These are phyloP conservation scores for Cacatua alba DNA, from an alignment of 2,113 vertebrate genomes.

Conservation along the genomic window DNA sequence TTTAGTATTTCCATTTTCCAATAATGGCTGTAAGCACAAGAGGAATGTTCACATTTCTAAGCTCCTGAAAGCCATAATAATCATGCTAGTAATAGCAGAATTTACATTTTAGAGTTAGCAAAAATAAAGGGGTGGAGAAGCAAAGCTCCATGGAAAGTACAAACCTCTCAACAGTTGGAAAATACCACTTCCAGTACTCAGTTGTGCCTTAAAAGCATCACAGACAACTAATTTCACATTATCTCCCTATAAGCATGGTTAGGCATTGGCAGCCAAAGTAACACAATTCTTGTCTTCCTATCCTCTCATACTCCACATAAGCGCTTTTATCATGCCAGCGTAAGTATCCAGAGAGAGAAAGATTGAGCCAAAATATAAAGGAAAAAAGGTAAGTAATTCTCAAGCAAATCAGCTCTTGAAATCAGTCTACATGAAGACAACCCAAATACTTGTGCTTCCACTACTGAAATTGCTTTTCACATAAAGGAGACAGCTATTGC, in stretches of 20 bases:
- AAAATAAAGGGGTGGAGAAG: neutral
- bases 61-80: neutral
- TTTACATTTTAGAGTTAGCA: neutral
- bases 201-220: neutral
- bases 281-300: neutral
- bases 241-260: neutral
- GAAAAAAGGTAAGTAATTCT: neutral
- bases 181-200: neutral
- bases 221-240: neutral
- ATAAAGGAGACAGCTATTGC: neutral
- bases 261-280: neutral
- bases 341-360: neutral
- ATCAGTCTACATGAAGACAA: neutral
- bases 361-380: neutral
- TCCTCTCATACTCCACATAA: neutral
- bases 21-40: neutral
- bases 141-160: neutral
- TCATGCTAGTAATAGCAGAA: neutral
- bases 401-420: neutral
- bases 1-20: constrained; percentile 23
- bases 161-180: neutral
- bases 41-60: neutral
- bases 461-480: neutral
- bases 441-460: neutral
- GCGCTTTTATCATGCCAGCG: neutral